phyloP scores from a whole-genome alignment of 2,888 invertebrate genomes.

The Molorchus minor region DNA sequence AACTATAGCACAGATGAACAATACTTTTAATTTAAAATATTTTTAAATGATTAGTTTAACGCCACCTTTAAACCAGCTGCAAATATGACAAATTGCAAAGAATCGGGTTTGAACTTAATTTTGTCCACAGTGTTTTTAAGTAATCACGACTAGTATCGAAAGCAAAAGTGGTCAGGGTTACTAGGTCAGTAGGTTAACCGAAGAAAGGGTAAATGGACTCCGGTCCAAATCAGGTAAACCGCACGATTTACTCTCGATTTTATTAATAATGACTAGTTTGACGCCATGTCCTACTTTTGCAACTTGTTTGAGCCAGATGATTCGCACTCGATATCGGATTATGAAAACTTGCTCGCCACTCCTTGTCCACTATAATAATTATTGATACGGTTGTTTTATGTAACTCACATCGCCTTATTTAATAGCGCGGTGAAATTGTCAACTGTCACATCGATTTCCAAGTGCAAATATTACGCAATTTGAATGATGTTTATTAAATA shows the following conservation, averaged over 20 bases:
- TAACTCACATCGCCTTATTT: too few species aligned
- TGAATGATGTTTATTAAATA: too few species aligned
- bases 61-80: too few species aligned
- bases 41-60: too few species aligned
- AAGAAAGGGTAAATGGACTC: conserved; percentile 30
- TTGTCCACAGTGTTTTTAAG: too few species aligned
- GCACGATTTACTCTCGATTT: conserved; percentile 46
- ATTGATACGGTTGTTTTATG: background rate
- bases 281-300: conserved; percentile 39
- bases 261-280: conserved; percentile 35
- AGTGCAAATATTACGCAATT: too few species aligned
- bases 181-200: conserved; percentile 69
- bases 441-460: too few species aligned
- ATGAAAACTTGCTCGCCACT: conserved; percentile 36
- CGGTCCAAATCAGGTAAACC: conserved; percentile 46
- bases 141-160: conserved; percentile 53
- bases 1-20: too few species aligned
- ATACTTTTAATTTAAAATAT: too few species aligned
- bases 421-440: too few species aligned
- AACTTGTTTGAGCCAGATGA: conserved; percentile 36
- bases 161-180: conserved; percentile 66
- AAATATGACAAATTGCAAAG: too few species aligned
- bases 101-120: too few species aligned
- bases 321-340: conserved; percentile 30
- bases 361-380: conserved; percentile 16